Evolutionary conservation across 2,888 invertebrate genomes (phyloP).

Genomic region (Eupithecia centaureata): DNA sequence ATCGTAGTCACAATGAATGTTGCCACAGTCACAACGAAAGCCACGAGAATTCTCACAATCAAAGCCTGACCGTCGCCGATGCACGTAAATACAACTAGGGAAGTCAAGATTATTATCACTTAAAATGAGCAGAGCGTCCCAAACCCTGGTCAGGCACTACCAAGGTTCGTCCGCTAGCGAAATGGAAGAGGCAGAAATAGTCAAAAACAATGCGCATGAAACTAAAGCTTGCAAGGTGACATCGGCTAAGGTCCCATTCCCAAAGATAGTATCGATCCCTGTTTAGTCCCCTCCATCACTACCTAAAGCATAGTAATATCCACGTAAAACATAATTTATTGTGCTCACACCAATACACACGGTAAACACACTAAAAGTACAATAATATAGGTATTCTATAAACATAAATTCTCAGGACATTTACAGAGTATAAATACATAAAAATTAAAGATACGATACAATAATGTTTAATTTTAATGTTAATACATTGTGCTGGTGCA

Average conservation of each 20-base stretch:
- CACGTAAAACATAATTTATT: slow-evolving; percentile 66
- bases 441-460: slow-evolving; percentile 56
- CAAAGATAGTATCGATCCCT: slow-evolving; percentile 66
- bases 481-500: slow-evolving; percentile 78
- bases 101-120: slow-evolving; percentile 39
- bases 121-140: slow-evolving; percentile 31
- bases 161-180: slow-evolving; percentile 17
- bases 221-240: slow-evolving; percentile 40
- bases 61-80: slow-evolving; percentile 44
- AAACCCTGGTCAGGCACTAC: slow-evolving; percentile 34
- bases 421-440: slow-evolving; percentile 63
- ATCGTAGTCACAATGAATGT: slow-evolving; percentile 5
- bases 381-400: slow-evolving; percentile 57
- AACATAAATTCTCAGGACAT: slow-evolving; percentile 64
- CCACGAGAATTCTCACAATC: slow-evolving; percentile 47
- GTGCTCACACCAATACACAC: slow-evolving; percentile 78
- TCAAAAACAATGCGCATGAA: slow-evolving; percentile 37
- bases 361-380: slow-evolving; percentile 62
- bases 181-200: slow-evolving; percentile 37
- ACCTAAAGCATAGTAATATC: slow-evolving; percentile 62
- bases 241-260: slow-evolving; percentile 56
- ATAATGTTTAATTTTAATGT: slow-evolving; percentile 54
- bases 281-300: slow-evolving; percentile 71
- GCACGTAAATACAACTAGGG: slow-evolving; percentile 35
- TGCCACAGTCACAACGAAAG: slow-evolving; percentile 54